Conservation (phyloP, 2,888 invertebrate genomes). For the Adineta ricciae region DNA sequence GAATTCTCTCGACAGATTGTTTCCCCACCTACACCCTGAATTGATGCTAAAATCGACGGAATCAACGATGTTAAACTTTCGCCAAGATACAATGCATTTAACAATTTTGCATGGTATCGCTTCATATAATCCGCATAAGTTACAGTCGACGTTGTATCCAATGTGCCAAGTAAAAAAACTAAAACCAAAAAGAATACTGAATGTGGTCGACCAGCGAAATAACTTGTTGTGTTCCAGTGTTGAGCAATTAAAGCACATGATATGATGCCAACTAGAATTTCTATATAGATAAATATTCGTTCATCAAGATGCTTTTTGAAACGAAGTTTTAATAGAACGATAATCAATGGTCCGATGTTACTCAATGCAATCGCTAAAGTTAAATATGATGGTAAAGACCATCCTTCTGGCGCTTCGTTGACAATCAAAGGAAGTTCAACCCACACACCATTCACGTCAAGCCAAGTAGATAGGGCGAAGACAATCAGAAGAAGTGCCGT, state of each 20-base stretch:
- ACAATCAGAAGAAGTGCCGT: neutral
- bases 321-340: neutral
- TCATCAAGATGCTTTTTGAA: neutral
- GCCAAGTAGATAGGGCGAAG: slow-evolving; percentile 5
- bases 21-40: neutral
- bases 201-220: neutral
- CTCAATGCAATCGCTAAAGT: neutral
- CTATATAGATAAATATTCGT: slow-evolving; percentile 15
- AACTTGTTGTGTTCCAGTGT: neutral
- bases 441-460: slow-evolving; percentile 16
- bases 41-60: neutral
- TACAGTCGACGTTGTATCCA: neutral
- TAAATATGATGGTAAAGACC: slow-evolving; percentile 7
- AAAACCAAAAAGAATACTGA: neutral
- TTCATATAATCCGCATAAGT: slow-evolving; percentile 20
- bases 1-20: neutral
- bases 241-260: neutral
- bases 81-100: neutral
- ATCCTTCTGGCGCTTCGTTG: neutral
- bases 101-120: neutral
- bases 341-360: slow-evolving; percentile 6
- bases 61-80: slow-evolving; percentile 6
- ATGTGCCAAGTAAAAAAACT: neutral
- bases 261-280: neutral
- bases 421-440: slow-evolving; percentile 20